phyloP scores from a whole-genome alignment of 1,140 invertebrate genomes.

The Phymastichus coffea region DNA sequence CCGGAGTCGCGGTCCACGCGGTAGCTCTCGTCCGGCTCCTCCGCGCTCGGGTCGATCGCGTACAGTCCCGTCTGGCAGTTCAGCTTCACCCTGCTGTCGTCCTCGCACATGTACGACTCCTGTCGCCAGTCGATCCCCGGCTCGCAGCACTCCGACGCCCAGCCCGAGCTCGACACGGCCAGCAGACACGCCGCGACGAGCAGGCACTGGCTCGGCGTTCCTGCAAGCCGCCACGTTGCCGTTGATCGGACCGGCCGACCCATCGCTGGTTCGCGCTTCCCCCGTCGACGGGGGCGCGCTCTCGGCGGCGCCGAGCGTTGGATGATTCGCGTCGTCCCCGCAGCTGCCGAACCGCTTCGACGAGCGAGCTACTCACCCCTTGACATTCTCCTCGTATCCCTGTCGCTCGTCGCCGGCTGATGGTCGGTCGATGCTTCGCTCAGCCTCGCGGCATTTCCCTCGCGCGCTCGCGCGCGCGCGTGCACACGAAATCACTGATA shows the following conservation, averaged over 20 bases:
- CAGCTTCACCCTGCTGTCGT: constrained; percentile 31
- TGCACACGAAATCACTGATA: background rate
- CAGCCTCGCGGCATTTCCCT: constrained; percentile 4
- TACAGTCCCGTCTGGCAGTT: no score
- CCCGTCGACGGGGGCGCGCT: no score
- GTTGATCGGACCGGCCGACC: no score
- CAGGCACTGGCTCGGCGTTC: background rate
- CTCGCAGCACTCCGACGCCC: constrained; percentile 15
- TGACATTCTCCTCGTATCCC: background rate
- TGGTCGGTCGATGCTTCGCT: background rate
- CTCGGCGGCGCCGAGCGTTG: no score
- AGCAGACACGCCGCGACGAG: background rate
- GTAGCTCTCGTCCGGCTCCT: background rate
- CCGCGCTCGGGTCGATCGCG: no score
- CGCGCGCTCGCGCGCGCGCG: no score
- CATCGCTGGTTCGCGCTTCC: no score
- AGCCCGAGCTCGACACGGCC: background rate
- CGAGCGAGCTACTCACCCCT: no score
- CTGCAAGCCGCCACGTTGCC: no score
- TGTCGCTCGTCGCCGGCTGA: no score
- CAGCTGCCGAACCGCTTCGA: no score
- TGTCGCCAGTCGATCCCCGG: constrained; percentile 24
- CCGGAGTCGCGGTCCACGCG: background rate
- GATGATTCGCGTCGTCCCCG: no score
- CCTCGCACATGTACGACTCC: constrained; percentile 31